Evolutionary conservation across 2,888 invertebrate genomes (phyloP), one percentile per base, ranked within the genome.

Genomic region (Tubiluchus corallicola): DNA sequence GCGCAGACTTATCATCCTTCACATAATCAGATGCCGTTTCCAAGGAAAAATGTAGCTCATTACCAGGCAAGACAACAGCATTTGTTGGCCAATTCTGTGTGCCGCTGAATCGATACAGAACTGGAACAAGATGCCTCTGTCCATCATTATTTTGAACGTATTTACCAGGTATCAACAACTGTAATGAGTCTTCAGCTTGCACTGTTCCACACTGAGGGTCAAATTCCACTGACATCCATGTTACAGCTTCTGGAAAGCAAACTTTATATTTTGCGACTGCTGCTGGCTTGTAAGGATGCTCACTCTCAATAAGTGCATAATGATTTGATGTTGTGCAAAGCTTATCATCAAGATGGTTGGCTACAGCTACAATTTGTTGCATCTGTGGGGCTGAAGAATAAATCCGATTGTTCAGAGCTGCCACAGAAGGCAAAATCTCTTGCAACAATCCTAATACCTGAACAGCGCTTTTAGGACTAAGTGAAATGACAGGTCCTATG

Each of bases 11-110:
- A 52, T 84, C 88, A 64, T 87, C 85, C 57, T 83, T 84, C 48
- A 87, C 74, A 63, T 92, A 94, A 62, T 92, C 81, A 0, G 92
- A 83, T 0, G 92, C 85, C 0, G 94, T 92, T 68, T 96, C 94
- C 58, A 98, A 62, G 0, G 90, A 88, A 64, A 96, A 90, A 55
- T 90, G 76, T 0, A 94, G 80, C 67, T 88, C 84, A 62, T 90
- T 87, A 16, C 59, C 59, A n/a, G 59, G 59, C 4, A 59, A 42
- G 4, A 59, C 44, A 17, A 59, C 44, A 17, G 62, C 60, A 42
- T 56, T 79, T 55, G 80, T 79, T 0, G 92, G 84, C 92, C 94
- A 96, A 49, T 79, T 81, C 39, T 69, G 66, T 43, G 71, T 74
- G 4, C 66, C 67, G 51, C 56, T 54, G 49, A 66, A 67, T 47